Base-by-base conservation (phyloP, 2,888 invertebrate genomes). In the Aromia moschata region DNA sequence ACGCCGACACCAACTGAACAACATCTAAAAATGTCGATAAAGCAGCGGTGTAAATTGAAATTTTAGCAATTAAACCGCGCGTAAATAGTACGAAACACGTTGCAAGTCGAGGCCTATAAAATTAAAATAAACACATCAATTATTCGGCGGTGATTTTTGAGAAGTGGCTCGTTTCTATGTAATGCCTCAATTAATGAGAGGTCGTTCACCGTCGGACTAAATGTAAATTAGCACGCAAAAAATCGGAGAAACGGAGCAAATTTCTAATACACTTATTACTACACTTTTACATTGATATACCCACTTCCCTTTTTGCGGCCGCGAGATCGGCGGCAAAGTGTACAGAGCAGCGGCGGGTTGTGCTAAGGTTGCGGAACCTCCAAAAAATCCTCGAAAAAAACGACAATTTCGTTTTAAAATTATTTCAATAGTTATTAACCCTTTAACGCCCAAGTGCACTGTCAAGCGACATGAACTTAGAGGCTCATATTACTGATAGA, bases 1-100 rank as follows among this genome's bases (percentile, higher is more conserved):
- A 63, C 30, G 57, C 49, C 43, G 57, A 51, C 60, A 44, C 25
- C 16, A 43, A 30, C 37, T 45, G 45, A 37, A 54, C 54, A 52
- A 60, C 20, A 54, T 62, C 40, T 52, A 62, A 66, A 66, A 56
- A 36, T 64, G 56, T 57, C 56, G 58, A 62, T 65, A 58, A 60
- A 62, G 57, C 65, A 60, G 56, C 43, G 47, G 53, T 33, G 47
- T 58, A 58, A 30, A 58, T 53, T 49, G 30, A 56, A 56, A 56
- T 7, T 25, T 56, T 49, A 56, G 41, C 12, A 43, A 56, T 47
- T 46, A 56, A 56, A 20, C 36, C 20, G 25, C 46, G 41, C 43
- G 56, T 49, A 56, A 56, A 56, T 49, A 56, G 56, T 36, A 56
- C 56, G 56, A 49, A 56, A 56, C 56, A 49, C 41, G 49, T 46